phyloP scores from a whole-genome alignment of 1,140 invertebrate species.

The Hyposmocoma kahamanoa region DNA sequence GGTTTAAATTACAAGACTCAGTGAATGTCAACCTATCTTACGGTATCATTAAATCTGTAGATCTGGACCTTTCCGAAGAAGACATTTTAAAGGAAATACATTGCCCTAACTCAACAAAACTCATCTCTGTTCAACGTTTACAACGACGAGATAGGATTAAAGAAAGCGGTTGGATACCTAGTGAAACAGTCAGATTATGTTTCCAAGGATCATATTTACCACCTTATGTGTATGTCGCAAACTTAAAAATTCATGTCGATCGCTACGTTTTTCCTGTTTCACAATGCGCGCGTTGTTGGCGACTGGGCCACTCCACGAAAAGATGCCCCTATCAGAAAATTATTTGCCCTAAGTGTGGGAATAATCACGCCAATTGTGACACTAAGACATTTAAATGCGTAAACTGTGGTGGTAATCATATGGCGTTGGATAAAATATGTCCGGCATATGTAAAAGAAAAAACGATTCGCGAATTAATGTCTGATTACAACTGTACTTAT shows the following conservation, averaged over 20 bases:
- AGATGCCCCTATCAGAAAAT: background rate
- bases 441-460: conserved; percentile 3
- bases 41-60: background rate
- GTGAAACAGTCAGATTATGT: background rate
- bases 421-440: conserved; percentile 1
- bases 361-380: conserved; percentile 1
- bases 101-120: background rate
- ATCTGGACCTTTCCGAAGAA: background rate
- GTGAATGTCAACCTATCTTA: background rate
- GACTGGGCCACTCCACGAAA: background rate
- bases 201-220: background rate
- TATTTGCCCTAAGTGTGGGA: conserved; percentile 7
- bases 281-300: conserved; percentile 4
- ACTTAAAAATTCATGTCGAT: background rate
- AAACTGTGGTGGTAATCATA: conserved; percentile 1
- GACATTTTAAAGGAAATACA: background rate
- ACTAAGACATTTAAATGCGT: conserved; percentile 3
- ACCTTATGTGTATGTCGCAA: background rate
- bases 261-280: background rate
- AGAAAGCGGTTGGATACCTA: background rate
- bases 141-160: background rate
- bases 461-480: background rate
- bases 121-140: background rate
- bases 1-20: background rate
- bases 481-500: conserved; percentile 3